Evolutionary conservation across 2,797 vertebrate species (phyloP).

Genomic region (Lagorchestes hirsutus): DNA sequence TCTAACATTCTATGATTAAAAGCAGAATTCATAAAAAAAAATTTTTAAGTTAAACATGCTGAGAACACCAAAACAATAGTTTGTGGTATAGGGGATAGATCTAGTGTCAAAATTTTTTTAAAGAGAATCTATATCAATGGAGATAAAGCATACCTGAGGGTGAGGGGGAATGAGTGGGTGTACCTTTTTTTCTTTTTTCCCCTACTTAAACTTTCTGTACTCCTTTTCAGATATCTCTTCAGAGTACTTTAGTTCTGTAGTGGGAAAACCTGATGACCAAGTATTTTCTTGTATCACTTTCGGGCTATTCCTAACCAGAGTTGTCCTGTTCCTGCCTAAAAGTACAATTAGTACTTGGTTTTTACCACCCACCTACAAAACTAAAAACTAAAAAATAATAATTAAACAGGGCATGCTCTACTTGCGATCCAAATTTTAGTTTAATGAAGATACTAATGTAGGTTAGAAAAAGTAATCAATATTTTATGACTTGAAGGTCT

Average conservation of each 20-base stretch:
- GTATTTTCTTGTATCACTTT: background rate
- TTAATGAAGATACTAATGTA: conserved; percentile 11
- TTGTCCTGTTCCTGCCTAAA: background rate
- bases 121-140: background rate
- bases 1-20: background rate
- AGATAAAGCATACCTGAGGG: background rate
- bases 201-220: background rate
- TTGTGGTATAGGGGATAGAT: background rate
- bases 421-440: conserved; percentile 22
- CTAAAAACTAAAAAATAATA: conserved; percentile 33
- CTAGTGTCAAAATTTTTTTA: background rate
- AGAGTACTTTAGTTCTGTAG: background rate
- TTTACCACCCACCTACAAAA: background rate
- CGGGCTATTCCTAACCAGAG: background rate
- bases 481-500: conserved; percentile 21
- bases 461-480: conserved; percentile 4
- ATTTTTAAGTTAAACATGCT: background rate
- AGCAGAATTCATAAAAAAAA: background rate
- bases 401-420: conserved; percentile 28
- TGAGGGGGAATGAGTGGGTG: background rate
- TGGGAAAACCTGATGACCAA: background rate
- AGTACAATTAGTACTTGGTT: background rate
- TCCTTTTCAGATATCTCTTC: background rate
- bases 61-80: background rate
- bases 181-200: background rate